These are phyloP conservation scores for Asobara japonica DNA, from an alignment of 1,140 invertebrate genomes.

Conservation along the genomic window DNA sequence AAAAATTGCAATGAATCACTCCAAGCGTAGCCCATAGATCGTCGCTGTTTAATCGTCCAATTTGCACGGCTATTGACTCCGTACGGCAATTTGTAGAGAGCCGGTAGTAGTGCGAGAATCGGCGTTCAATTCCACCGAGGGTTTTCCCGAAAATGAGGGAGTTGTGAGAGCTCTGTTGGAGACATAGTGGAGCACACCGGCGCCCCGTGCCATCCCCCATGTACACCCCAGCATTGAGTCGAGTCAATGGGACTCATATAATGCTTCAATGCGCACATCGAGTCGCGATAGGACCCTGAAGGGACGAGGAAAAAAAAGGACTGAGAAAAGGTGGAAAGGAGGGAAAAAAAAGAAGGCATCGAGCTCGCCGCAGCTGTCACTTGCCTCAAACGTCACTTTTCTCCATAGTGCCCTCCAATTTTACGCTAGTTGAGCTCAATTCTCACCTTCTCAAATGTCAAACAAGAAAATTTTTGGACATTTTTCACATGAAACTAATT, in stretches of 20 bases:
- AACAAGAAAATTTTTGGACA: conserved; percentile 4
- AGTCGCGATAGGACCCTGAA: background rate
- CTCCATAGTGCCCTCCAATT: background rate
- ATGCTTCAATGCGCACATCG: background rate
- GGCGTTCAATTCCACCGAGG: background rate
- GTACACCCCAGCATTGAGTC: background rate
- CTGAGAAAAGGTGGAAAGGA: background rate
- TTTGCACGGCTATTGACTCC: conserved; percentile 15
- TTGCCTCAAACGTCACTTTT: background rate
- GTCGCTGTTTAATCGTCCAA: conserved; percentile 3
- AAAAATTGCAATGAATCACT: background rate
- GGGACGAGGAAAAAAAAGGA: background rate
- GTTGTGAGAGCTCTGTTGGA: background rate
- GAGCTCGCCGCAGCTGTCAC: conserved; percentile 8
- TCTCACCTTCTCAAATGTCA: conserved; percentile 15
- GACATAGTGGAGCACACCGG: background rate
- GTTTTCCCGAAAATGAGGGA: background rate
- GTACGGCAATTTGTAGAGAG: conserved; percentile 2
- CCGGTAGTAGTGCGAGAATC: background rate
- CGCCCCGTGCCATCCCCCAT: background rate
- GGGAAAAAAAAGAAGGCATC: background rate
- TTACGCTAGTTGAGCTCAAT: conserved; percentile 6
- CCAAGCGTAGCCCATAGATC: background rate
- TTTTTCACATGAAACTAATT: no score
- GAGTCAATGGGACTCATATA: conserved; percentile 15